A percentile compares a stretch with the other conserved stretches of the same genome.
Evolutionary conservation across 2,888 invertebrate genomes (phyloP).

Genomic region (Oxyteleia sp.): DNA sequence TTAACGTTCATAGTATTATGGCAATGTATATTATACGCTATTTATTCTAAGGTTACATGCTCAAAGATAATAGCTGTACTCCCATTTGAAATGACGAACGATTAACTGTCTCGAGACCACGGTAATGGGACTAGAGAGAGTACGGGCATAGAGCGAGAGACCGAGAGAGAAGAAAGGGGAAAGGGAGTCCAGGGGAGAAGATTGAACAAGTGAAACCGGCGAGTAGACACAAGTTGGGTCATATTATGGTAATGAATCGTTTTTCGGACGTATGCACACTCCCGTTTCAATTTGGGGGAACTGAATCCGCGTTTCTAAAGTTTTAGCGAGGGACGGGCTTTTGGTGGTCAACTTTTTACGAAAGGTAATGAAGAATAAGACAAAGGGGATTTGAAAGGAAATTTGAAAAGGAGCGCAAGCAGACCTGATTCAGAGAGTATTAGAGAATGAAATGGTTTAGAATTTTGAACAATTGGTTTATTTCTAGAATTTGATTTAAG

Average conservation of each 20-base stretch:
- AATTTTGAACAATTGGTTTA: conserved; percentile 22
- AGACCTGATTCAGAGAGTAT: background rate
- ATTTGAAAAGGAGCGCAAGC: conserved; percentile 41
- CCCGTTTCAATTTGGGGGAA: conserved; percentile 68
- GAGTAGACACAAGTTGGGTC: conserved; percentile 78
- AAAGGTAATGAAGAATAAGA: conserved; percentile 61
- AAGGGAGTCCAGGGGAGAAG: conserved; percentile 55
- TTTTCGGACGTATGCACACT: conserved; percentile 77
- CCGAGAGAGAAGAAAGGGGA: conserved; percentile 29
- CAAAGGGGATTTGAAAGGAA: conserved; percentile 30
- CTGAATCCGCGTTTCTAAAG: conserved; percentile 53
- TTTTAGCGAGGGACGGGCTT: conserved; percentile 50
- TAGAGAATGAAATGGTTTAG: conserved; percentile 22
- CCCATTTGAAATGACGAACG: conserved; percentile 61
- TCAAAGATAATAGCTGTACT: conserved; percentile 65
- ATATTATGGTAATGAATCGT: conserved; percentile 82
- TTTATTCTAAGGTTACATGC: conserved; percentile 69
- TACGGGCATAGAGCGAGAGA: conserved; percentile 43
- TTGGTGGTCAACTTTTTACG: conserved; percentile 58
- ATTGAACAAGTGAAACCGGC: conserved; percentile 55
- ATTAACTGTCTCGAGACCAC: conserved; percentile 62
- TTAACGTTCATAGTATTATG: conserved; percentile 64
- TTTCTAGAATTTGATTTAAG: background rate
- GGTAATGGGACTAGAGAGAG: conserved; percentile 61
- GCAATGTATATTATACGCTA: conserved; percentile 60